Evolutionary conservation across 2,113 vertebrate genomes (phyloP).

Genomic region (Cyanoliseus patagonus): DNA sequence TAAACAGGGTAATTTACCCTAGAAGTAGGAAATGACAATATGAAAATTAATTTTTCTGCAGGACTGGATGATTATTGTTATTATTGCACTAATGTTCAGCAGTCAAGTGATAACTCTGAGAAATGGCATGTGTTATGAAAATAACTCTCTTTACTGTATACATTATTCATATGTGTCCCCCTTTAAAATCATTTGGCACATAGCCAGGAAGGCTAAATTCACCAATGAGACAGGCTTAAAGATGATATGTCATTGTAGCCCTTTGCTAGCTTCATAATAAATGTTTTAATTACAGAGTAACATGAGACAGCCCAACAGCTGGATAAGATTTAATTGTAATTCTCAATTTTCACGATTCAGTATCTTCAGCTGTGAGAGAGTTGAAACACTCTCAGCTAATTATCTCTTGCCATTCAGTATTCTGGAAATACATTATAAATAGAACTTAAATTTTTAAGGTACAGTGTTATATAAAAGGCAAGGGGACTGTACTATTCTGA

Average conservation of each 20-base stretch:
- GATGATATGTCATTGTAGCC: neutral
- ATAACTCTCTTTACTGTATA: neutral
- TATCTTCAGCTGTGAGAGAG: neutral
- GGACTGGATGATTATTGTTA: neutral
- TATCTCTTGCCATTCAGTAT: neutral
- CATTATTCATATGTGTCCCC: neutral
- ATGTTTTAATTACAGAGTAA: conserved; percentile 32
- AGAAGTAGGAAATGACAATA: neutral
- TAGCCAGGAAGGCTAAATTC: neutral
- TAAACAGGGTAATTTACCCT: neutral
- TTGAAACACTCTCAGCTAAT: neutral
- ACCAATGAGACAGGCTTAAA: neutral
- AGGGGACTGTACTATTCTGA: neutral
- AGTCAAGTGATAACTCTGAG: neutral
- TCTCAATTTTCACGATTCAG: neutral
- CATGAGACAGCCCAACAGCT: neutral
- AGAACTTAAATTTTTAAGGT: neutral
- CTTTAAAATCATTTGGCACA: neutral
- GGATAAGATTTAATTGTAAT: neutral
- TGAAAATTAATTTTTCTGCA: neutral
- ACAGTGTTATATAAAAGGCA: neutral
- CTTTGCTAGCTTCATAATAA: neutral
- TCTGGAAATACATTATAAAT: neutral
- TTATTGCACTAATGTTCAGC: neutral
- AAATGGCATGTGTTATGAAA: neutral